phyloP scores from a whole-genome alignment of 2,888 invertebrate genomes.

The Tetropium fuscum region DNA sequence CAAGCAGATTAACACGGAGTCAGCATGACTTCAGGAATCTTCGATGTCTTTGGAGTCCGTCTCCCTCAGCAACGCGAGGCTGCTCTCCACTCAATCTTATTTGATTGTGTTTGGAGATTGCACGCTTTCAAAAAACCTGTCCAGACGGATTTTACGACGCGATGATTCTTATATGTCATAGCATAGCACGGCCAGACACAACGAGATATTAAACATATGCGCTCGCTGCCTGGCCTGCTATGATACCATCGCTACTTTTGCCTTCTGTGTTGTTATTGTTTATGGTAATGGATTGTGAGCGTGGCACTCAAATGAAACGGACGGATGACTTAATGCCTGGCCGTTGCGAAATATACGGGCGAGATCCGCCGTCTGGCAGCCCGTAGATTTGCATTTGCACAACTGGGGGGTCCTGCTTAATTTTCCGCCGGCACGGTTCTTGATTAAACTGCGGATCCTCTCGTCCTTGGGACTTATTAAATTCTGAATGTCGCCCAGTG shows the following conservation, averaged over 20 bases:
- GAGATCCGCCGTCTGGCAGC: neutral
- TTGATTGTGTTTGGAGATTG: conserved; percentile 34
- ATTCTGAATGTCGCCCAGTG: no score
- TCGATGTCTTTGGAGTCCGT: neutral
- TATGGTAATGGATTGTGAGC: conserved; percentile 25
- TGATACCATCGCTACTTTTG: conserved; percentile 27
- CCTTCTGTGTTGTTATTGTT: conserved; percentile 27
- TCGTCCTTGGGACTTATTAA: no score
- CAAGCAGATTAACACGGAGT: no score
- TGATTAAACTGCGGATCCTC: no score
- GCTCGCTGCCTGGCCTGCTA: conserved; percentile 14
- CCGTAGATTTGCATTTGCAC: neutral
- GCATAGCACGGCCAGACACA: conserved; percentile 30
- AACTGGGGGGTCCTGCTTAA: neutral
- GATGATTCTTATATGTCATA: conserved; percentile 43
- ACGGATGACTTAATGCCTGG: conserved; percentile 18
- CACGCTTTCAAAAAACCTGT: conserved; percentile 41
- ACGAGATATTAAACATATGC: conserved; percentile 30
- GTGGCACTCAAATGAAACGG: conserved; percentile 10
- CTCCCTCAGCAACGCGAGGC: conserved; percentile 1
- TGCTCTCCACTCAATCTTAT: conserved; percentile 29
- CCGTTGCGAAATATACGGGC: neutral
- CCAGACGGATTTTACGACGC: conserved; percentile 50
- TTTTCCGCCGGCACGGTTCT: neutral
- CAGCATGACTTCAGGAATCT: neutral